These are phyloP conservation scores for Siniperca knerii DNA, from an alignment of 2,113 vertebrate genomes.

Conservation along the genomic window DNA sequence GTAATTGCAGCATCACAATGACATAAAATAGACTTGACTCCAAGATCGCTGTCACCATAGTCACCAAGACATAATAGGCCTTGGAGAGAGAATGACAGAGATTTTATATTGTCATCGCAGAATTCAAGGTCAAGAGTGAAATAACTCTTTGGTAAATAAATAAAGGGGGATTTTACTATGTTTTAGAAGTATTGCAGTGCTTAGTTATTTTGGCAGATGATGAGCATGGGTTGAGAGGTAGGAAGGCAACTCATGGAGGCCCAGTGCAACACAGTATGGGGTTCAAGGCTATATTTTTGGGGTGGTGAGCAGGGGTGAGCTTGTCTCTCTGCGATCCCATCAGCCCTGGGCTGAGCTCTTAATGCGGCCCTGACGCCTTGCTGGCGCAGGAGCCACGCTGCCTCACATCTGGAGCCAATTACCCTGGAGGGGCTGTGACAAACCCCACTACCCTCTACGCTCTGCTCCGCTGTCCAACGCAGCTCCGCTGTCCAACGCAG, in stretches of 20 bases:
- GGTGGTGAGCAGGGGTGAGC: slow-evolving; percentile 40
- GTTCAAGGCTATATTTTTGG: slow-evolving; percentile 47
- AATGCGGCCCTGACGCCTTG: slow-evolving; percentile 84
- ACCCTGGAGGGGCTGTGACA: slow-evolving; percentile 81
- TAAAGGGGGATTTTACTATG: not conserved
- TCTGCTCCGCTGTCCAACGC: slow-evolving; percentile 63
- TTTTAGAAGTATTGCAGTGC: slow-evolving; percentile 17
- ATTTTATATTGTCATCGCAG: not conserved
- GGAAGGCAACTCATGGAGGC: slow-evolving; percentile 27
- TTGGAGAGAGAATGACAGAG: slow-evolving; percentile 1
- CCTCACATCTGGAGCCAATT: slow-evolving; percentile 85
- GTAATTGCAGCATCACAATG: slow-evolving; percentile 33
- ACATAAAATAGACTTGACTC: slow-evolving; percentile 20
- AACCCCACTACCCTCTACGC: slow-evolving; percentile 36
- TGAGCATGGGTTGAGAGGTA: slow-evolving; percentile 13
- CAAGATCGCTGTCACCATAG: slow-evolving; percentile 40
- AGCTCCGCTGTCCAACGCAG: slow-evolving; percentile 66
- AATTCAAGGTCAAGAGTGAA: slow-evolving; percentile 45
- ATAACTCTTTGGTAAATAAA: slow-evolving; percentile 51
- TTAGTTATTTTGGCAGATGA: slow-evolving; percentile 49
- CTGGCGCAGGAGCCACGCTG: slow-evolving; percentile 82
- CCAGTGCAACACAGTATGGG: slow-evolving; percentile 51
- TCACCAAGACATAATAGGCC: slow-evolving; percentile 12
- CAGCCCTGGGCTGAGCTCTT: slow-evolving; percentile 81
- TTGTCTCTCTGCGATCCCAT: slow-evolving; percentile 73